Conservation (phyloP, 1,140 invertebrate genomes). For the Macrocentrus cingulum region DNA sequence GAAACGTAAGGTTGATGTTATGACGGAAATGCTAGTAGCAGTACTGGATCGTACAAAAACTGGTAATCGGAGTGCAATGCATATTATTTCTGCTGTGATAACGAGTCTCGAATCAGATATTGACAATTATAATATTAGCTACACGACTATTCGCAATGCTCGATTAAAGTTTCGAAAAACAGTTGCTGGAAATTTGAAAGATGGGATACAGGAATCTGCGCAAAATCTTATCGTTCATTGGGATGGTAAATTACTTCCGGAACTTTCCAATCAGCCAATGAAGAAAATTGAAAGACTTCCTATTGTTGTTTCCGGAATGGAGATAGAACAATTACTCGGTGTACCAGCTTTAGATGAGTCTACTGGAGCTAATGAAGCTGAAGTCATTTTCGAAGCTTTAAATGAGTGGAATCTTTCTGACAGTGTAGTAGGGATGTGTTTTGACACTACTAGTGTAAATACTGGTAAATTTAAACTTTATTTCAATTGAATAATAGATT, state of each 20-base stretch:
- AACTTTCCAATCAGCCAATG: constrained; percentile 2
- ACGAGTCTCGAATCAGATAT: constrained; percentile 27
- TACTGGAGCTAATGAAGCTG: constrained; percentile 32
- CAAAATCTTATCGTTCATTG: constrained; percentile 17
- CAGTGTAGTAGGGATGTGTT: constrained; percentile 26
- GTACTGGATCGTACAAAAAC: constrained; percentile 36
- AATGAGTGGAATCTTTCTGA: constrained; percentile 23
- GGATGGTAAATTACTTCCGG: constrained; percentile 26
- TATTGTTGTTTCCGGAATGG: constrained; percentile 34
- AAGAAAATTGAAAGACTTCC: constrained; percentile 39
- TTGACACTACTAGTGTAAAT: constrained; percentile 30
- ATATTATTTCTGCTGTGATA: constrained; percentile 30
- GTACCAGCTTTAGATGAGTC: constrained; percentile 36
- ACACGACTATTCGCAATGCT: background rate
- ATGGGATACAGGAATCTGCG: constrained; percentile 24
- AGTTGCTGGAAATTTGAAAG: constrained; percentile 31
- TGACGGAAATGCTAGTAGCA: constrained; percentile 27
- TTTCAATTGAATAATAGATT: background rate
- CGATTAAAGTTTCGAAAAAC: constrained; percentile 5
- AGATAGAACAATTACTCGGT: constrained; percentile 33
- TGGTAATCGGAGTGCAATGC: constrained; percentile 32
- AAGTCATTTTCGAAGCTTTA: constrained; percentile 32
- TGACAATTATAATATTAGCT: background rate
- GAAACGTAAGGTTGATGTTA: constrained; percentile 27
- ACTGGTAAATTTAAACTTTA: constrained; percentile 9